Evolutionary conservation across 2,113 vertebrate species (phyloP), one percentile per base, ranked within the genome.

Genomic region (Peromyscus californicus): DNA sequence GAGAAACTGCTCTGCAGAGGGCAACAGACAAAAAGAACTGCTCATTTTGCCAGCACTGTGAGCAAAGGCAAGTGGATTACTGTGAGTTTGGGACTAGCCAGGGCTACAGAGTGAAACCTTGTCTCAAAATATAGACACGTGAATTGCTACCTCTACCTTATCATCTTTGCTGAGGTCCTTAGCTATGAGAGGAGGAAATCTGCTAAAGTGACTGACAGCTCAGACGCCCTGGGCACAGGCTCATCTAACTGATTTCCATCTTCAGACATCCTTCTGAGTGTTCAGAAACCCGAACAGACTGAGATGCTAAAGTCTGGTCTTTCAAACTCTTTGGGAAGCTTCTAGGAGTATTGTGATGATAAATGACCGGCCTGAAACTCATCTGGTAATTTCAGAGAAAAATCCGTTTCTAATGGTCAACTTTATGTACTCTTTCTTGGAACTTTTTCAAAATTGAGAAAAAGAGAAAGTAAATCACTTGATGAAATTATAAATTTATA

Each of bases 341-440:
- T 42, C 86, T 89, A 90, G 93, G 86, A 90, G 76, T 39, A 69
- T 90, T 83, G 94, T 69, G 85, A 80, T 97, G 97, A 98, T 92
- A 97, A 97, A 97, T 72, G 97, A 80, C 91, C 83, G 70, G 67
- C 91, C 87, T 97, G 97, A 95, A 95, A 94, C 39, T 97, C 91
- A 86, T 94, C 61, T 67, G 89, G 94, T 97, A 89, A 98, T 98
- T 98, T 98, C 95, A 96, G 96, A 98, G 97, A 98, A 99, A 98
- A 98, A 97, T 98, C 95, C 96, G 86, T 96, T 97, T 98, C 98
- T 98, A 98, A 98, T 97, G 90, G 94, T 94, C 91, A 96, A 96
- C 93, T 97, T 98, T 97, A 98, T 98, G 96, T 96, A 97, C 97
- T 97, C 80, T 94, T 98, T 95, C 98, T 98, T 98, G 98, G 98